A percentile compares a stretch with the other conserved stretches of the same genome.
These are phyloP conservation scores for Panopea generosa DNA, from an alignment of 2,888 invertebrate genomes.

Conservation along the genomic window DNA sequence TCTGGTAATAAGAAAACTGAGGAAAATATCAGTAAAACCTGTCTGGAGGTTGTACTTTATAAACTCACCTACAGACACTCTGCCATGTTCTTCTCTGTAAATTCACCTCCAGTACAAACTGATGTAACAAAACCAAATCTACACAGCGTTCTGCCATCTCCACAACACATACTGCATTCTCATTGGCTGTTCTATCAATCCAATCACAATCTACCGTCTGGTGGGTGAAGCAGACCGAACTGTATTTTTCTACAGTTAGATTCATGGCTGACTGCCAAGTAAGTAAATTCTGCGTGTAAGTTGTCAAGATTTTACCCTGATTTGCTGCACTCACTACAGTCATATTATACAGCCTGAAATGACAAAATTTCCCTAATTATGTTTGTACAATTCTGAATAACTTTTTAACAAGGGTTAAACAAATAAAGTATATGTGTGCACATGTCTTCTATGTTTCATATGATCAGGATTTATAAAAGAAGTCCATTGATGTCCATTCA, in stretches of 20 bases:
- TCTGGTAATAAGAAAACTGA: too few species aligned
- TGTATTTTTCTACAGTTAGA: slow-evolving; percentile 33
- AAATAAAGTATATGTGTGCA: too few species aligned
- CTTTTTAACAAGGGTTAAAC: too few species aligned
- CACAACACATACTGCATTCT: slow-evolving; percentile 35
- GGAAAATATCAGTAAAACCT: too few species aligned
- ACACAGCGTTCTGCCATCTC: slow-evolving; percentile 29
- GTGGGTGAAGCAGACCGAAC: slow-evolving; percentile 27
- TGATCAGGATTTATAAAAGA: too few species aligned
- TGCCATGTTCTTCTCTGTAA: slow-evolving; percentile 32
- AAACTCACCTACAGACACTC: slow-evolving; percentile 38
- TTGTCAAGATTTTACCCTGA: slow-evolving; percentile 23
- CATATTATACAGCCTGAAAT: slow-evolving; percentile 46
- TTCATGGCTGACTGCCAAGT: slow-evolving; percentile 43
- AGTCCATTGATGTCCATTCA: too few species aligned
- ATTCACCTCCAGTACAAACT: slow-evolving; percentile 37
- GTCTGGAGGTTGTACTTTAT: too few species aligned
- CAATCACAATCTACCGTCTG: slow-evolving; percentile 37
- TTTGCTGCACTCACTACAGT: slow-evolving; percentile 33
- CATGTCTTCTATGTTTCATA: too few species aligned
- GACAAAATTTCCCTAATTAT: too few species aligned
- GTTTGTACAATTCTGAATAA: too few species aligned
- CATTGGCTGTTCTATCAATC: slow-evolving; percentile 32
- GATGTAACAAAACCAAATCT: slow-evolving; percentile 40
- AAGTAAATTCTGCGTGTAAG: slow-evolving; percentile 21